Conservation (phyloP, 2,797 vertebrate species). For the Sus cebifrons region DNA sequence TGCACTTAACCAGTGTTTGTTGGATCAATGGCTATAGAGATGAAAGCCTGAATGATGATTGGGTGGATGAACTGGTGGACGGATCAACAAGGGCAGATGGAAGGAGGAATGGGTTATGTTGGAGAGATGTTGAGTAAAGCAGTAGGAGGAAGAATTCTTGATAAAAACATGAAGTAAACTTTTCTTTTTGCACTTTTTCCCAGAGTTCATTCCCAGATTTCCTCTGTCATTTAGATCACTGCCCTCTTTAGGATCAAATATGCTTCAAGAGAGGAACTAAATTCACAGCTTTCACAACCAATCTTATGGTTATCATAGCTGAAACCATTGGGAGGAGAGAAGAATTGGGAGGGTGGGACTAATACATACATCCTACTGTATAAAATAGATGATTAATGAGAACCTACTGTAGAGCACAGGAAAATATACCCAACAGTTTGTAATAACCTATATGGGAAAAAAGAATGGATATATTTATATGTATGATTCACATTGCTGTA, state of each 20-base stretch:
- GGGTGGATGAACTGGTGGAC: background rate
- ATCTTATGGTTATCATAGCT: too few species aligned
- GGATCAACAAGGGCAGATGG: background rate
- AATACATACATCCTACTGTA: too few species aligned
- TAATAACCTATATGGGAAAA: too few species aligned
- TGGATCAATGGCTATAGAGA: background rate
- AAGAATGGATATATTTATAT: too few species aligned
- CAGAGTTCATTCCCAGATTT: background rate
- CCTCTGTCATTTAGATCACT: background rate
- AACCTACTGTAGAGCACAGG: too few species aligned
- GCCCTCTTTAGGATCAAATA: background rate
- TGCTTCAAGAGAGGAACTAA: background rate
- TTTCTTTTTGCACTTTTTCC: background rate
- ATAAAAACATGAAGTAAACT: background rate
- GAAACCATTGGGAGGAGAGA: too few species aligned
- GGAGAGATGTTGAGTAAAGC: background rate
- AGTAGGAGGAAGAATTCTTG: background rate
- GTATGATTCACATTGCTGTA: too few species aligned
- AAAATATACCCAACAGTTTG: too few species aligned
- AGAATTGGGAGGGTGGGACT: too few species aligned
- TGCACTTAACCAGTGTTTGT: background rate
- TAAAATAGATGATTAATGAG: too few species aligned
- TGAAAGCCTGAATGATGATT: background rate
- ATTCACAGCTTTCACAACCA: too few species aligned
- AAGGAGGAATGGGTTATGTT: background rate